These are phyloP conservation scores for Oligia strigilis DNA, from an alignment of 2,888 invertebrate genomes.

Conservation along the genomic window DNA sequence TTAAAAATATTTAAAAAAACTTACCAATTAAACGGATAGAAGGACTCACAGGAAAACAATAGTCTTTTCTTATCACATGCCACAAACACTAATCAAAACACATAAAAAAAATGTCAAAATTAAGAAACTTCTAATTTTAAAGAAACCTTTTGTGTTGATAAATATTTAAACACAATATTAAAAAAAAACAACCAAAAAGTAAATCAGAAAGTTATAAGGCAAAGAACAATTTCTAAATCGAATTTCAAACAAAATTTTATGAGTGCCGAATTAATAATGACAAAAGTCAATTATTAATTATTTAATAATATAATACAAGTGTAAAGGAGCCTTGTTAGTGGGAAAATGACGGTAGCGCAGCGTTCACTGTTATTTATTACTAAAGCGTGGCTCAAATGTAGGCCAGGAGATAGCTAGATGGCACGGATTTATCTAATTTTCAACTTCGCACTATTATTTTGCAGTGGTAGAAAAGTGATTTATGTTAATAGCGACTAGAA, in stretches of 20 bases:
- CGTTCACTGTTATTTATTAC: constrained; percentile 74
- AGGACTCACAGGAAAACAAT: constrained; percentile 7
- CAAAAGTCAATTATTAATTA: background rate
- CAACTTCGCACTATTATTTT: constrained; percentile 12
- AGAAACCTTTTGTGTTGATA: background rate
- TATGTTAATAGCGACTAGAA: background rate
- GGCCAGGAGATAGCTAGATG: constrained; percentile 54
- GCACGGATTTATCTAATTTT: constrained; percentile 17
- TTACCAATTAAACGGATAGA: constrained; percentile 20
- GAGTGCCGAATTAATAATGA: constrained; percentile 5
- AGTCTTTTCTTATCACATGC: constrained; percentile 42
- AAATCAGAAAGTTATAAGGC: background rate
- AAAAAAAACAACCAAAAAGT: background rate
- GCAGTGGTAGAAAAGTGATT: background rate
- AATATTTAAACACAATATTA: background rate
- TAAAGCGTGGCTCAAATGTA: constrained; percentile 68
- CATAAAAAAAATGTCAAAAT: background rate
- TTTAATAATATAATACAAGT: constrained; percentile 42
- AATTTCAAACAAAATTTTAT: background rate
- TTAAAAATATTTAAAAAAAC: background rate
- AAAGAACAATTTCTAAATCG: background rate
- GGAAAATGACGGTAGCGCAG: constrained; percentile 68
- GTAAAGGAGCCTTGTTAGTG: constrained; percentile 44
- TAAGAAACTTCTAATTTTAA: background rate
- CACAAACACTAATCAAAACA: constrained; percentile 36